Percentiles rank a stretch among this genome's conserved stretches.
These are phyloP conservation scores for Brienomyrus brachyistius DNA, from an alignment of 2,113 vertebrate species.

Conservation along the genomic window DNA sequence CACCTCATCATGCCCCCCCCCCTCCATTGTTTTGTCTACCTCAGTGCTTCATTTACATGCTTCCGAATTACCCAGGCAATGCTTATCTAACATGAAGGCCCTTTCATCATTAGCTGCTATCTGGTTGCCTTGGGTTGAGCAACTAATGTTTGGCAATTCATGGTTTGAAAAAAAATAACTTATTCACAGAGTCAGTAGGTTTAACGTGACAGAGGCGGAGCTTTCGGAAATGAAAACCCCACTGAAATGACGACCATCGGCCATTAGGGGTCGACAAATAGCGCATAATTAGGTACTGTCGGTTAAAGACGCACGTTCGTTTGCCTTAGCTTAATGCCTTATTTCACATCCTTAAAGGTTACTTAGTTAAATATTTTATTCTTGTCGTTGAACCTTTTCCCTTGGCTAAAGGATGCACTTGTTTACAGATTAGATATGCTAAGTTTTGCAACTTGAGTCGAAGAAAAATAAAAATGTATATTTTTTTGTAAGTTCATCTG, in stretches of 20 bases:
- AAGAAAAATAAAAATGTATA: neutral
- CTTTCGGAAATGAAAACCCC: neutral
- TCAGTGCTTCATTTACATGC: neutral
- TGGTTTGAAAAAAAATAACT: neutral
- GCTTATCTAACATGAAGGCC: neutral
- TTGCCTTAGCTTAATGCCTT: neutral
- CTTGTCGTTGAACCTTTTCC: neutral
- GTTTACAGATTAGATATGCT: neutral
- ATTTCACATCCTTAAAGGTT: neutral
- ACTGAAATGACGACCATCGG: neutral
- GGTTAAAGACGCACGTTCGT: neutral
- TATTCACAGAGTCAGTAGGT: neutral
- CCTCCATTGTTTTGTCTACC: conserved; percentile 15
- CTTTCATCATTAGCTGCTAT: neutral
- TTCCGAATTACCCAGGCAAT: neutral
- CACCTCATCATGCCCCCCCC: neutral
- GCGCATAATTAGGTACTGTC: neutral
- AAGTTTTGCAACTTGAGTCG: neutral
- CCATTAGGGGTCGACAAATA: neutral
- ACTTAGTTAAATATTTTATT: neutral
- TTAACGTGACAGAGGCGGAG: neutral
- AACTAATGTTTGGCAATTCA: neutral
- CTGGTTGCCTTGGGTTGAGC: neutral
- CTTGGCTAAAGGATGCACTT: neutral
- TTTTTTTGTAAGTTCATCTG: neutral